Base-by-base conservation (phyloP, 2,113 vertebrate genomes). In the Campylorhamphus procurvoides region DNA sequence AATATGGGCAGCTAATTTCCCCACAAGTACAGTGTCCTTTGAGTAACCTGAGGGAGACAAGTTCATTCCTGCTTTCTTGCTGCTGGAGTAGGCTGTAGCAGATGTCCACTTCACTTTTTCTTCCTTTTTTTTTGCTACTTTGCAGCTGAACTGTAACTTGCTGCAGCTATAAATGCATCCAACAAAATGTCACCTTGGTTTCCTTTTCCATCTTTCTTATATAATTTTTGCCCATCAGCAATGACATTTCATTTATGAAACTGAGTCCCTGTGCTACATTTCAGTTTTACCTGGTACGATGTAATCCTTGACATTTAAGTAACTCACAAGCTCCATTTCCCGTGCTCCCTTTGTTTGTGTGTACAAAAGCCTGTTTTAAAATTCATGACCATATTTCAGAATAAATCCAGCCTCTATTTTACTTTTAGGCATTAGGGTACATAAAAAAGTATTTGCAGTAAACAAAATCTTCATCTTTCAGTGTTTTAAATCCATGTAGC, bases 211-310 rank as follows among this genome's bases (percentile, higher is more conserved):
- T 93, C 87, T 64, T 94, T 87, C 78, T 91, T 78, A n/a, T 3
- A 64, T 92, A 94, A 93, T 96, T 96, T 96, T 79, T 84, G 72
- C 49, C 73, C 69, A 92, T 97, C 93, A 95, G 80, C 91, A 81
- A 58, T 96, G 96, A 92, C 90, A 96, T 96, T 96, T 97, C 87
- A 96, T 90, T 94, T 96, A 91, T 68, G 85, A 95, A 93, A 93
- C 73, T 9, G 60, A 93, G 49, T 92, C 73, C 79, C 83, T 86
- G 56, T 72, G 77, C 83, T 92, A 33, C 80, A 56, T 94, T 94
- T 93, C 80, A 64, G 60, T 93, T 89, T 68, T 90, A 93, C 94
- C 90, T 86, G 86, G 64, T 90, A 84, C 79, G 56, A 47, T 88
- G 73, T 86, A 95, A 95, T 94, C 90, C 64, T 92, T 95, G 94